Base-by-base conservation (phyloP, 2,888 invertebrate species). In the Noctua pronuba region DNA sequence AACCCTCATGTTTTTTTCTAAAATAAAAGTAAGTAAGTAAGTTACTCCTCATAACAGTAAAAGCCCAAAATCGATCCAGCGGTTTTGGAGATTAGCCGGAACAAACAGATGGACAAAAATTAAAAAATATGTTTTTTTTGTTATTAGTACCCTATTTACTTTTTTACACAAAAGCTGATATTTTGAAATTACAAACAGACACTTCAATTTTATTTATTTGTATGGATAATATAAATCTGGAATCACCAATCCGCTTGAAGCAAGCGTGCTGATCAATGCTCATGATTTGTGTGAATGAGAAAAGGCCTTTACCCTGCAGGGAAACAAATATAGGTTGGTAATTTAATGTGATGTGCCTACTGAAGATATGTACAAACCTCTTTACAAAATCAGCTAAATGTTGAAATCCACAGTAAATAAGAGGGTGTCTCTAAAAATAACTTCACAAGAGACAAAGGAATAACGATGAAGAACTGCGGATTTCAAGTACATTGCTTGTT, bases 401-500 rank as follows among this genome's bases (percentile, higher is more conserved):
- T 44, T 46, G 52, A 65, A 65, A 38, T 55, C 31, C 38, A 31
- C 52, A 44, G 4, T 41, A 67, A 60, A 77, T 1, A 46, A 8
- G 18, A 60, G 35, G 16, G 31, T 65, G 49, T 60, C 41, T 46
- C 64, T 62, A 67, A 79, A 84, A 82, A 84, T 72, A 84, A 31
- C 16, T 67, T 68, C 58, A 72, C 60, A 75, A 68, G 68, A 80
- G 68, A 84, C 68, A 84, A 84, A 75, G 68, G 55, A 84, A 75
- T 72, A 75, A 60, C 65, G 41, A 73, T 49, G 60, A 84, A 75
- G 64, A 44, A 68, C 18, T 74, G 70, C n/a, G 41, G 24, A 75
- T 84, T 75, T 80, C 74, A 80, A 84, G 85, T 46, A 72, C 71
- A 84, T 75, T 72, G 74, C 80, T 82, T 71, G 85, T 83, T 83